A percentile compares a stretch with the other conserved stretches of the same genome.
These are phyloP conservation scores for Xanthostigma xanthostigma DNA, from an alignment of 2,888 invertebrate genomes.

Conservation along the genomic window DNA sequence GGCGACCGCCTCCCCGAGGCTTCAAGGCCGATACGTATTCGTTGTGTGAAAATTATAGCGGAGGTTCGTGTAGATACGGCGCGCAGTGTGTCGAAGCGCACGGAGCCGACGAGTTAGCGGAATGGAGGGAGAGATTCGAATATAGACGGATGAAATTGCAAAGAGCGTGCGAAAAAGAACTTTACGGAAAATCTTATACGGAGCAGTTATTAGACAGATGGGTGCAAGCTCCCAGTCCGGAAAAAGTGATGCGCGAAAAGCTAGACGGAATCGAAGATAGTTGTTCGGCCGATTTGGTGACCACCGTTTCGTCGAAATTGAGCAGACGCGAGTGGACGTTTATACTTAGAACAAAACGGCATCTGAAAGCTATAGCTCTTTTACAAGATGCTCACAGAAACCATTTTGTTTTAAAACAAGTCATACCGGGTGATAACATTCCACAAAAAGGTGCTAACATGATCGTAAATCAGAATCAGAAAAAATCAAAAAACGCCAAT, in stretches of 20 bases:
- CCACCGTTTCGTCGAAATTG: constrained; percentile 44
- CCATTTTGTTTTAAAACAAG: constrained; percentile 46
- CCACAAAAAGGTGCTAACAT: constrained; percentile 12
- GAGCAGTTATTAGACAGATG: constrained; percentile 51
- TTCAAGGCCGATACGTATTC: constrained; percentile 46
- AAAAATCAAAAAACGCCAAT: constrained; percentile 24
- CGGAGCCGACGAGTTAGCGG: constrained; percentile 50
- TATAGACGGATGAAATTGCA: constrained; percentile 46
- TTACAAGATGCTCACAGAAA: constrained; percentile 54
- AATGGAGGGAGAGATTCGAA: constrained; percentile 59
- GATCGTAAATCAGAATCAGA: constrained; percentile 17
- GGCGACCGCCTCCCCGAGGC: constrained; percentile 53
- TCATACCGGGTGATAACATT: constrained; percentile 20
- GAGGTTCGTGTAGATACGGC: constrained; percentile 48
- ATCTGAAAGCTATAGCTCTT: constrained; percentile 44
- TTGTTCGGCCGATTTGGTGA: constrained; percentile 41
- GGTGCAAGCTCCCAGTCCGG: constrained; percentile 43
- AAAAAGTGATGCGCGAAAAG: constrained; percentile 44
- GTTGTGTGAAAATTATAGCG: constrained; percentile 42
- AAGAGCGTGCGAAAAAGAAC: constrained; percentile 48
- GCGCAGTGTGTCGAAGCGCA: constrained; percentile 62
- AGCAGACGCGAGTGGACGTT: constrained; percentile 46
- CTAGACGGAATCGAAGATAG: constrained; percentile 41
- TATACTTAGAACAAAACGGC: constrained; percentile 33
- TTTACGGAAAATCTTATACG: constrained; percentile 41